These are phyloP conservation scores for Macaca fascicularis DNA, from an alignment of 2,113 vertebrate genomes.

Conservation along the genomic window T2T-MFA8v1.1 NC_088380.1:43927001-43927500, in stretches of 20 bases:
- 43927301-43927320: neutral
- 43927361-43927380: neutral
- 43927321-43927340: slow-evolving; percentile 29
- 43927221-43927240: neutral
- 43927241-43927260: slow-evolving; percentile 40
- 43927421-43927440: neutral
- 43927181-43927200: neutral
- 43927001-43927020: neutral
- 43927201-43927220: neutral
- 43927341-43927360: neutral
- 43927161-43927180: slow-evolving; percentile 22
- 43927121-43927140: neutral
- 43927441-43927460: neutral
- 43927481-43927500: neutral
- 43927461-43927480: neutral
- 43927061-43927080: slow-evolving; percentile 21
- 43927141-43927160: neutral
- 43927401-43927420: slow-evolving; percentile 24
- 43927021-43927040: neutral
- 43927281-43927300: neutral
- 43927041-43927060: slow-evolving; percentile 5
- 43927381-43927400: neutral
- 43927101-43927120: neutral
- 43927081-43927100: slow-evolving; percentile 38
- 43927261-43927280: neutral